A percentile compares a stretch with the other conserved stretches of the same genome.
phyloP scores from a whole-genome alignment of 2,113 vertebrate genomes.

The Otocyon megalotis region DNA sequence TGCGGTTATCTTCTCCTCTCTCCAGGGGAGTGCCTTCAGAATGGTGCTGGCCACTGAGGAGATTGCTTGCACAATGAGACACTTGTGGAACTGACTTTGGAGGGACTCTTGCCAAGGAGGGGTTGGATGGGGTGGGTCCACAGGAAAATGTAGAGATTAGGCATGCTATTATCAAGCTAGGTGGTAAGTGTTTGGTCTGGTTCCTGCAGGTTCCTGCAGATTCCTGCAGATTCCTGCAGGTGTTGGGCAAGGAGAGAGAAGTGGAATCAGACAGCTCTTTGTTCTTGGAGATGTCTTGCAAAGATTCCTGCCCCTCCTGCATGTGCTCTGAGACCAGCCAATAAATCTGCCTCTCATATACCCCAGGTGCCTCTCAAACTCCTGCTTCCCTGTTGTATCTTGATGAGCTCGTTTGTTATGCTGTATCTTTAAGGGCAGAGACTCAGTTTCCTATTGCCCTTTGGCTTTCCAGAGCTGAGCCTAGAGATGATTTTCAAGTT shows the following conservation, averaged over 20 bases:
- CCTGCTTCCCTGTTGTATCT: neutral
- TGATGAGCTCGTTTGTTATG: neutral
- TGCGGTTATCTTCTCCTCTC: neutral
- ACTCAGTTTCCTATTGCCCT: neutral
- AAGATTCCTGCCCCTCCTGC: neutral
- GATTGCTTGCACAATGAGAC: neutral
- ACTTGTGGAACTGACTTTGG: neutral
- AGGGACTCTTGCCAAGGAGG: neutral
- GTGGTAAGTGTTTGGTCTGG: neutral
- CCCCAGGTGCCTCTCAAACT: neutral
- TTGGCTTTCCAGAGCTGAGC: neutral
- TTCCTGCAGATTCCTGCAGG: neutral
- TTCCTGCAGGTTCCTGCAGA: neutral
- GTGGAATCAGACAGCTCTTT: neutral
- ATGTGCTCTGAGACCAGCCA: neutral
- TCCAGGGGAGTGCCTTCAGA: neutral
- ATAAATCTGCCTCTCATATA: neutral
- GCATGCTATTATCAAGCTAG: neutral
- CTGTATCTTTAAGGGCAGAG: neutral
- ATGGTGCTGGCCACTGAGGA: neutral
- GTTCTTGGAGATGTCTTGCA: neutral
- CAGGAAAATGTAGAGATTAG: neutral
- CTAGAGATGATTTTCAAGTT: neutral
- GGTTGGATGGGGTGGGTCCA: neutral
- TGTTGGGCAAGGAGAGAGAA: neutral